Conservation (phyloP, 2,888 invertebrate species). For the Acleris emargana region DNA sequence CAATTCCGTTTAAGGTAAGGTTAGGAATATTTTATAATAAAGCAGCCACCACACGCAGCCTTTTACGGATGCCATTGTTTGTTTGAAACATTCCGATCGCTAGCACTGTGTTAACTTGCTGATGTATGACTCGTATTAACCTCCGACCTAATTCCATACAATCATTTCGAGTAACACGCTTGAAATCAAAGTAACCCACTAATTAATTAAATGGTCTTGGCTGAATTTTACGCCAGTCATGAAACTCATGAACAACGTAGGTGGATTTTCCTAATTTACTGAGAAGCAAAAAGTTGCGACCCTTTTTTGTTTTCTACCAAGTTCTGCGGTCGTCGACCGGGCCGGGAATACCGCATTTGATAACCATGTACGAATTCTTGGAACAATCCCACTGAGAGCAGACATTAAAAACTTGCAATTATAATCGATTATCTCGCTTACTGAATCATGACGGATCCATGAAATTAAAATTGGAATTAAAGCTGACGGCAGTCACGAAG, state of each 20-base stretch:
- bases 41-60: not conserved
- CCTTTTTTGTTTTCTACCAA: conserved; percentile 2
- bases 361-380: conserved; percentile 19
- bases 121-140: conserved; percentile 1
- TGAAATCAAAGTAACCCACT: conserved; percentile 7
- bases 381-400: conserved; percentile 18
- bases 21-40: conserved; percentile 24
- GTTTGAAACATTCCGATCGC: conserved; percentile 8
- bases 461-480: not conserved
- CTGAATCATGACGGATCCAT: not conserved
- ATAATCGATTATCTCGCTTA: conserved; percentile 14
- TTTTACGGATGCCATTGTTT: conserved; percentile 18
- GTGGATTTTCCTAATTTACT: not conserved
- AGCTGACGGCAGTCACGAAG: too few species aligned
- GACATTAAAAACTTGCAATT: conserved; percentile 24
- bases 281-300: conserved; percentile 4
- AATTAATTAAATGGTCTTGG: conserved; percentile 5
- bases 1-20: conserved; percentile 10
- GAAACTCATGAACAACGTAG: not conserved
- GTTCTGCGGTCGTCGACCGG: conserved; percentile 8
- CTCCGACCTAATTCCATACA: conserved; percentile 20
- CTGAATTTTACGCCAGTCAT: not conserved
- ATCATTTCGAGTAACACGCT: not conserved
- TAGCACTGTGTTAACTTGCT: conserved; percentile 10
- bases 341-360: conserved; percentile 5